These are phyloP conservation scores for Paramormyrops hopkinsi DNA, from an alignment of 2,797 vertebrate genomes.

Conservation along the genomic window DNA sequence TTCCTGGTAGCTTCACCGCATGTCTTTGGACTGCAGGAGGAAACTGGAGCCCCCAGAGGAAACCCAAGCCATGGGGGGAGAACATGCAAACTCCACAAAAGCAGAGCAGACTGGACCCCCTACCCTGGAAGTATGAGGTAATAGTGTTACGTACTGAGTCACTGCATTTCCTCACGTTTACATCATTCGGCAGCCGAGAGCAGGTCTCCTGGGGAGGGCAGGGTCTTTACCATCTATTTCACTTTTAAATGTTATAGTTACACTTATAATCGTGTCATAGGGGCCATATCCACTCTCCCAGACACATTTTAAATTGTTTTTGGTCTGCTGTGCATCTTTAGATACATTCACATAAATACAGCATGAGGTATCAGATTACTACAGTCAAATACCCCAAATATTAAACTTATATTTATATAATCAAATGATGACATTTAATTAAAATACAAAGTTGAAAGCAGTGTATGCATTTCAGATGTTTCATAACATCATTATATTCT, in stretches of 20 bases:
- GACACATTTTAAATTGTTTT: not conserved
- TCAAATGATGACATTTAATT: not conserved
- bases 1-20: not conserved
- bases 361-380: not conserved
- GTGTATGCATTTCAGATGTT: not conserved
- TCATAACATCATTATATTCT: not conserved
- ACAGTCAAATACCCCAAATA: not conserved
- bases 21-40: not conserved
- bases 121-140: not conserved
- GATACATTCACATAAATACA: not conserved
- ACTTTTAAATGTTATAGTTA: not conserved
- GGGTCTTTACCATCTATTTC: not conserved
- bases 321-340: not conserved
- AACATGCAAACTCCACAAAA: not conserved
- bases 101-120: not conserved
- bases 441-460: not conserved
- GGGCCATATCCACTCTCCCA: not conserved
- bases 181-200: no score
- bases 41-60: not conserved
- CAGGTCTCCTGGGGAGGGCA: not conserved
- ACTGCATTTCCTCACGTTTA: not conserved
- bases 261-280: not conserved
- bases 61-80: not conserved
- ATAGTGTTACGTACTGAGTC: not conserved
- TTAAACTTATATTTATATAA: not conserved